phyloP scores from a whole-genome alignment of 2,113 vertebrate genomes.

The Cervus canadensis region DNA sequence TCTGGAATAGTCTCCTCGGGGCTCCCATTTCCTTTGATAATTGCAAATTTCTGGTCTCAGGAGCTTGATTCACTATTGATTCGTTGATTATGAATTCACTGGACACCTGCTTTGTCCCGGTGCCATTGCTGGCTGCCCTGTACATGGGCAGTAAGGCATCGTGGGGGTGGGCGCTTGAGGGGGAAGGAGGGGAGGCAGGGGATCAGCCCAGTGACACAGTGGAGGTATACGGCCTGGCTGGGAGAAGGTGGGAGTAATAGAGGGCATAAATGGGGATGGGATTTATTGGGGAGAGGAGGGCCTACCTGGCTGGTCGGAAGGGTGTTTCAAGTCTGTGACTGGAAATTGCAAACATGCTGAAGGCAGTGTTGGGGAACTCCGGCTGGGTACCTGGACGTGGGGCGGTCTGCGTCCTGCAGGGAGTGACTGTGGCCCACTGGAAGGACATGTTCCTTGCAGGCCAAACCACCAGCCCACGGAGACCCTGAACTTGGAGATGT shows the following conservation, averaged over 20 bases:
- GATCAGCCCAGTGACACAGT: fast-evolving
- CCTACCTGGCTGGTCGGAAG: fast-evolving
- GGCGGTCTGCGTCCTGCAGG: background rate
- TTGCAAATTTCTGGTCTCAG: fast-evolving
- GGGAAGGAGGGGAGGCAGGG: fast-evolving
- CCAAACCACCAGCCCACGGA: background rate
- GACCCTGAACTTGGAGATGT: background rate
- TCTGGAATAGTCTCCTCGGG: no score
- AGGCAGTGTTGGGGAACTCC: background rate
- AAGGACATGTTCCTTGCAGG: background rate
- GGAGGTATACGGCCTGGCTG: fast-evolving
- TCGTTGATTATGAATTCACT: fast-evolving
- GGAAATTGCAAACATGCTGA: fast-evolving
- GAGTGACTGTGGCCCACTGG: background rate
- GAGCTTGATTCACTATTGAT: fast-evolving
- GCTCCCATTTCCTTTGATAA: fast-evolving
- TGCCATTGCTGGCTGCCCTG: fast-evolving
- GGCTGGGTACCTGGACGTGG: background rate
- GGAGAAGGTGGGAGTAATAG: fast-evolving
- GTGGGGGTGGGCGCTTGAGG: fast-evolving
- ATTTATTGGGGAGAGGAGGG: background rate
- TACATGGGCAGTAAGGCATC: fast-evolving
- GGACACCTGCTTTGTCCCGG: background rate
- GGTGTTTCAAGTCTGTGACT: fast-evolving
- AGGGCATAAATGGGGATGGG: fast-evolving